Base-by-base conservation (phyloP, 1,140 invertebrate species). In the Aphis gossypii region DNA sequence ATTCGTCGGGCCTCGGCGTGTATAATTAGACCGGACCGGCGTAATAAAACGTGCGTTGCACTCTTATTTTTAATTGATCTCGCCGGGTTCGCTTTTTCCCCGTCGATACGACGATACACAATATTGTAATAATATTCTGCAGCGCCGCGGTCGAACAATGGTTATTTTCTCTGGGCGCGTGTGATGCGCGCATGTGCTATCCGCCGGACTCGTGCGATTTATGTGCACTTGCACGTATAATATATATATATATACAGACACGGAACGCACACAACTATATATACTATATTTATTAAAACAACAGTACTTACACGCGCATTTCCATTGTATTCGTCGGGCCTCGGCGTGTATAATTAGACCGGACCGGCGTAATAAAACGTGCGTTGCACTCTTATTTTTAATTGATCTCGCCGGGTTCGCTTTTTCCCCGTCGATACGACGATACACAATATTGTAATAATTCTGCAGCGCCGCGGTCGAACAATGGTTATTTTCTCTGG, bases 31-130 rank as follows among this genome's bases (percentile, higher is more conserved):
- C 91, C 44, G 76, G 41, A 35, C 68, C 44, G 60, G n/a, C 41
- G 68, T 84, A 93, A 93, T 93, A 93, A 93, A 93, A 93, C 92
- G 92, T 93, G 92, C 92, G 76, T 93, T 93, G 92, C 92, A 51
- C 92, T 93, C 82, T 84, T 76, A 76, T 76, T 93, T 93, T 92
- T 93, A 93, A 93, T 93, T 93, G 82, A 93, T 93, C 92, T 86
- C 56, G 35, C 54, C 56, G 54, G 35, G n/a, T 56, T 60, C 54
- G 54, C 60, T 60, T 44, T 90, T 90, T 90, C 87, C n/a, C 51
- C n/a, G 87, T 35, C 88, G 88, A 90, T 90, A 90, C 48, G 23
- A 48, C 38, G 25, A 14, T 84, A 84, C 38, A 84, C 38, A 25
- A 14, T 86, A 44, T 86, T 86, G 23, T 86, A 41, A 86, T n/a